These are phyloP conservation scores for Catharus bicknelli DNA, from an alignment of 2,113 vertebrate genomes.

Conservation along the genomic window DNA sequence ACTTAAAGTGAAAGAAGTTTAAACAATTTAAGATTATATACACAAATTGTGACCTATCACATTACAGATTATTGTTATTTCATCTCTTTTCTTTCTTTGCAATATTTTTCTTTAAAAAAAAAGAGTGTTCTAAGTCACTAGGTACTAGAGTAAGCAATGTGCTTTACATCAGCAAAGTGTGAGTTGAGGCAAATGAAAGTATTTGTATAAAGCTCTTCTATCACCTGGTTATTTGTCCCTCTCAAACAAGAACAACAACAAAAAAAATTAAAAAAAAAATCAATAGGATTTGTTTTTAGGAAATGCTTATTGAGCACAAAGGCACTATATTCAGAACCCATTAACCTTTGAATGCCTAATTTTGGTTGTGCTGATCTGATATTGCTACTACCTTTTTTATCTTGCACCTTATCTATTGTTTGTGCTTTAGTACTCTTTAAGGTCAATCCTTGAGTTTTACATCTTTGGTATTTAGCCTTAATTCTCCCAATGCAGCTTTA, in stretches of 20 bases:
- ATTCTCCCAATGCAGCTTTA: not conserved
- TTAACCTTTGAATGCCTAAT: not conserved
- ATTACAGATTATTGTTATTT: not conserved
- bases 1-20: not conserved
- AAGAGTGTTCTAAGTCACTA: not conserved
- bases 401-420: accelerated
- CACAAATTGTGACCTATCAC: not conserved
- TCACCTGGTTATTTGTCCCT: not conserved
- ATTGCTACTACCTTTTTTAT: not conserved
- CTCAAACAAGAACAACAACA: not conserved
- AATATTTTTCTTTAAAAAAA: not conserved
- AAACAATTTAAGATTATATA: not conserved
- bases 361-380: not conserved
- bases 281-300: not conserved
- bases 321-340: not conserved
- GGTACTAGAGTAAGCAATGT: not conserved
- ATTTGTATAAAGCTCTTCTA: not conserved
- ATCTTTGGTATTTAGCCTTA: not conserved
- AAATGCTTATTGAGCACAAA: not conserved
- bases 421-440: not conserved
- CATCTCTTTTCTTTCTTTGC: not conserved
- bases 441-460: not conserved
- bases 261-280: not conserved
- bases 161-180: not conserved
- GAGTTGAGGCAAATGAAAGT: not conserved